A percentile compares a stretch with the other conserved stretches of the same genome.
Conservation (phyloP, 2,797 vertebrate genomes). For the Oreochromis mossambicus region DNA sequence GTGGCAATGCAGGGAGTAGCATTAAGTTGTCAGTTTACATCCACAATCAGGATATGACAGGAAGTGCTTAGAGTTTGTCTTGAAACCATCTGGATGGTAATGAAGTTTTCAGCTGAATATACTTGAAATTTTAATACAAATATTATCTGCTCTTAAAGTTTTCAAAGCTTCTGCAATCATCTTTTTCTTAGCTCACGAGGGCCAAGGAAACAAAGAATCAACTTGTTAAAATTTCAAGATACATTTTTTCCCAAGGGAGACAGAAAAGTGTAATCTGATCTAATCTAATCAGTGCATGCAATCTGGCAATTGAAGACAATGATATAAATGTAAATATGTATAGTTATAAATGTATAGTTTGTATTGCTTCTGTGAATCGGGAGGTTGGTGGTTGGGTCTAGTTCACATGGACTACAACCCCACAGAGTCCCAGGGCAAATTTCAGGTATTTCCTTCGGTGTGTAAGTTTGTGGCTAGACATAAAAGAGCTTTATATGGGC, state of each 20-base stretch:
- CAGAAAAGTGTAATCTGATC: not conserved
- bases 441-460: not conserved
- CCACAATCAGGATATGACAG: not conserved
- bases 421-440: not conserved
- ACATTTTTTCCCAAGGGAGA: not conserved
- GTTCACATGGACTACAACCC: rapidly evolving
- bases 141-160: not conserved
- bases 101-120: not conserved
- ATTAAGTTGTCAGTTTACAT: not conserved
- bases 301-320: not conserved
- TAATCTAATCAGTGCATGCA: not conserved
- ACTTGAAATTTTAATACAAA: not conserved
- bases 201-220: not conserved
- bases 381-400: not conserved
- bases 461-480: not conserved
- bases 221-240: not conserved
- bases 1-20: not conserved
- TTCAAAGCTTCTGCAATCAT: not conserved
- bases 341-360: not conserved
- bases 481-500: not conserved
- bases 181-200: not conserved
- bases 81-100: not conserved
- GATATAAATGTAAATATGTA: rapidly evolving
- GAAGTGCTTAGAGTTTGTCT: not conserved
- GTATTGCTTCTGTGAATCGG: not conserved